These are phyloP conservation scores for Ochropleura plecta DNA, from an alignment of 2,888 invertebrate genomes.

Conservation along the genomic window DNA sequence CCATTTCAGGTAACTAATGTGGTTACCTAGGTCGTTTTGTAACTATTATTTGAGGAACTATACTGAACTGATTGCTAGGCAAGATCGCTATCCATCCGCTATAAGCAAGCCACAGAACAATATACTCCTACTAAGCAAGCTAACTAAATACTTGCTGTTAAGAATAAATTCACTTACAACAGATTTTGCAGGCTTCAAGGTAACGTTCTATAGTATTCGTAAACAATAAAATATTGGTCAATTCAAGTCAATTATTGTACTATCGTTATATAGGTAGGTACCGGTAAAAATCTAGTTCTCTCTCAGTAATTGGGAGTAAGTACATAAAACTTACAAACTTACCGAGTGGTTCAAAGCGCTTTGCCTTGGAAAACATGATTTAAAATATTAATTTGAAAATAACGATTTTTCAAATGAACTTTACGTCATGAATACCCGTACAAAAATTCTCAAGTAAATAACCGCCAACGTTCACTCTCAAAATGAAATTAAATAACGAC, in stretches of 20 bases:
- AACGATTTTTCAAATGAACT: slow-evolving; percentile 6
- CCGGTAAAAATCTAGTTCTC: background rate
- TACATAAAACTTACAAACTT: slow-evolving; percentile 63
- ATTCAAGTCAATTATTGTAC: background rate
- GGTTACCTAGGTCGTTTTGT: background rate
- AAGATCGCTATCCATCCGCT: background rate
- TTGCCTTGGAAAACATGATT: slow-evolving; percentile 87
- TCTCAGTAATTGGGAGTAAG: background rate
- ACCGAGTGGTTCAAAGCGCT: slow-evolving; percentile 85
- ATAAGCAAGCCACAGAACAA: background rate
- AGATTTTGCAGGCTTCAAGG: slow-evolving; percentile 22
- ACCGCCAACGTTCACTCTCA: slow-evolving; percentile 42
- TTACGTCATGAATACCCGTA: slow-evolving; percentile 4
- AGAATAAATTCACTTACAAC: background rate
- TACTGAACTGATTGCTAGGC: background rate
- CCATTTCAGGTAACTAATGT: background rate
- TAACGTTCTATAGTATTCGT: background rate
- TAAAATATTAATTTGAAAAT: slow-evolving; percentile 22
- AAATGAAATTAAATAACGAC: slow-evolving; percentile 51
- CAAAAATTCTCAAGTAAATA: slow-evolving; percentile 6
- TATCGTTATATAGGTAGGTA: background rate
- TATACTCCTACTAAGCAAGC: too few relatives aligned
- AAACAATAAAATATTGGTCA: background rate
- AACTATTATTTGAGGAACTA: background rate
- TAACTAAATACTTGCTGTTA: slow-evolving; percentile 4